These are phyloP conservation scores for Macropodus opercularis DNA, from an alignment of 2,797 vertebrate species.

Conservation along the genomic window DNA sequence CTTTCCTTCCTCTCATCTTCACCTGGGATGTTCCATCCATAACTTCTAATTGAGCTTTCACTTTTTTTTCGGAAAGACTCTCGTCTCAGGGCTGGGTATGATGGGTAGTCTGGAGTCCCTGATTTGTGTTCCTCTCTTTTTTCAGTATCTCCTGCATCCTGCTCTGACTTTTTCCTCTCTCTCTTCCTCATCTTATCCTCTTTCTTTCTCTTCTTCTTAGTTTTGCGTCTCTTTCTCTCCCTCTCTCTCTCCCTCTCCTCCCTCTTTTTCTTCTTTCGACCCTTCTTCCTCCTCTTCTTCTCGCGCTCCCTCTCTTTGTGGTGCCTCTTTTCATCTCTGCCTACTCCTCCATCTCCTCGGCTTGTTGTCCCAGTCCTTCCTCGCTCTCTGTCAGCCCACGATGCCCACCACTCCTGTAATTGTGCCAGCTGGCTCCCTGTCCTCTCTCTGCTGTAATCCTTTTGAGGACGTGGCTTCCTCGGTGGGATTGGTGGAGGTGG, in stretches of 20 bases:
- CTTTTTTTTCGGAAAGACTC: conserved; percentile 82
- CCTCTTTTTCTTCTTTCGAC: conserved; percentile 81
- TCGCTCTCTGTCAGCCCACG: conserved; percentile 81
- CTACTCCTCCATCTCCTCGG: conserved; percentile 47
- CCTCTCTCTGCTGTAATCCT: conserved; percentile 82
- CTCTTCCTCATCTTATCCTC: conserved; percentile 71
- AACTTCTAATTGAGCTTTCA: conserved; percentile 79
- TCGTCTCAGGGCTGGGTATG: conserved; percentile 73
- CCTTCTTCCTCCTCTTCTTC: conserved; percentile 76
- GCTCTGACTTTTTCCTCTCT: conserved; percentile 71
- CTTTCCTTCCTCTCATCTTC: conserved; percentile 76
- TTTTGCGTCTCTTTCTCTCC: conserved; percentile 81
- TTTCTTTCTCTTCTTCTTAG: conserved; percentile 83
- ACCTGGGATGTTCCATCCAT: conserved; percentile 79
- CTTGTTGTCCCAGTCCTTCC: conserved; percentile 45
- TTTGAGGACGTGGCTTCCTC: conserved; percentile 81
- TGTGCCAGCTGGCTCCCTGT: conserved; percentile 81
- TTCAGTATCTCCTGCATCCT: conserved; percentile 75
- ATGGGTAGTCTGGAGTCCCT: conserved; percentile 74
- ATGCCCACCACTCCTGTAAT: conserved; percentile 85
- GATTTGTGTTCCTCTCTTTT: conserved; percentile 79
- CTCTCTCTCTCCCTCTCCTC: conserved; percentile 80
- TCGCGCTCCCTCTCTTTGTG: conserved; percentile 77
- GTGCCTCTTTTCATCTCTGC: conserved; percentile 68
- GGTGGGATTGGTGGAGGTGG: conserved; percentile 84